Conservation (phyloP, 2,113 vertebrate species). For the Solea solea region DNA sequence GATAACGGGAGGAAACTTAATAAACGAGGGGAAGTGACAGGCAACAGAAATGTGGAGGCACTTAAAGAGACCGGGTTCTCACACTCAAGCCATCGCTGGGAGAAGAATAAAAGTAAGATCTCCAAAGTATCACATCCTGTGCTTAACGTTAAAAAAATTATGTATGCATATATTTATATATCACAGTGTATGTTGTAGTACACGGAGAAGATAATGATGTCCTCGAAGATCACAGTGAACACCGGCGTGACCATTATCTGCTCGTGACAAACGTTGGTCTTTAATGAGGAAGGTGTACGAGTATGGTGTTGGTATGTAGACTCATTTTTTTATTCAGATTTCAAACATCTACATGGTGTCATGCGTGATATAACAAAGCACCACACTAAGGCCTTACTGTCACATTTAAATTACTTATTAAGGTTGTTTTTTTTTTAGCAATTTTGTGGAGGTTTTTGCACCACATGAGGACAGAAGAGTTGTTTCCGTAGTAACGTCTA, state of each 20-base stretch:
- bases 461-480: too few relatives aligned
- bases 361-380: too few relatives aligned
- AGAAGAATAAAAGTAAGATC: not conserved
- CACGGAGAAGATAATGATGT: conserved; percentile 59
- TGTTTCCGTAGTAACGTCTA: too few relatives aligned
- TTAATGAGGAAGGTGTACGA: conserved; percentile 61
- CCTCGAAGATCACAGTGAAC: conserved; percentile 66
- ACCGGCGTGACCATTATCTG: conserved; percentile 63
- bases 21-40: not conserved
- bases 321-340: too few relatives aligned
- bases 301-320: conserved; percentile 22
- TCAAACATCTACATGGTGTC: too few relatives aligned
- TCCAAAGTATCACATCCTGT: not conserved
- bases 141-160: conserved; percentile 1
- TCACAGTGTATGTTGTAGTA: conserved; percentile 21
- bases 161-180: too few relatives aligned
- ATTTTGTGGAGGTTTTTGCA: too few relatives aligned
- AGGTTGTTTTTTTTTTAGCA: too few relatives aligned
- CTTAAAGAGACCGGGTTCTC: not conserved
- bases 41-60: not conserved
- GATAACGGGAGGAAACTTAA: conserved; percentile 28
- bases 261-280: conserved; percentile 46
- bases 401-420: too few relatives aligned
- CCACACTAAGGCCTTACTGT: too few relatives aligned
- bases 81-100: not conserved